phyloP scores from a whole-genome alignment of 2,797 vertebrate genomes.

The Thalassophryne amazonica region DNA sequence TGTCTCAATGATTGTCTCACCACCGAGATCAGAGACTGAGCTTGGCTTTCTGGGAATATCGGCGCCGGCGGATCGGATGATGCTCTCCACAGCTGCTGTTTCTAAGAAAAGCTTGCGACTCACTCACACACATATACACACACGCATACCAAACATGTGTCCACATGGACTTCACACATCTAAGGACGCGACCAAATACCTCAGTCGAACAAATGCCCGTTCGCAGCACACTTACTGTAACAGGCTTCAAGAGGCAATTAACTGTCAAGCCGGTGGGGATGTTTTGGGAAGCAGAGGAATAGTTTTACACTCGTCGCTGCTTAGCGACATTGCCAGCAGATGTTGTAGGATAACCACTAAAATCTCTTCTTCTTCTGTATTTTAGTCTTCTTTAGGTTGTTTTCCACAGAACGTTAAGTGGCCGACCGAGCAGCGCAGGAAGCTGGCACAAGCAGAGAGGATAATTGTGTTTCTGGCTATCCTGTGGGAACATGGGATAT shows the following conservation, averaged over 20 bases:
- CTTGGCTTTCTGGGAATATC: constrained; percentile 73
- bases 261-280: constrained; percentile 27
- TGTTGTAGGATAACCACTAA: constrained; percentile 31
- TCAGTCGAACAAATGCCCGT: constrained; percentile 4
- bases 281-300: constrained; percentile 21
- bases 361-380: constrained; percentile 21
- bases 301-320: constrained; percentile 29
- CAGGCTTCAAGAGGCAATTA: constrained; percentile 40
- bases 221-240: constrained; percentile 34
- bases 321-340: constrained; percentile 53
- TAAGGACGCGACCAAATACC: constrained; percentile 35
- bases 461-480: constrained; percentile 67
- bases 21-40: constrained; percentile 60
- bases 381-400: constrained; percentile 43
- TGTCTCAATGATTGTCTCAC: constrained; percentile 48
- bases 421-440: constrained; percentile 28
- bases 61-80: constrained; percentile 61
- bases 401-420: constrained; percentile 42
- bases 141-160: constrained; percentile 14
- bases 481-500: constrained; percentile 90
- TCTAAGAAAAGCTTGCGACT: constrained; percentile 76
- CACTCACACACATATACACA: constrained; percentile 12
- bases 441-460: constrained; percentile 46
- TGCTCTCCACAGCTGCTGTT: constrained; percentile 73
- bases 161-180: constrained; percentile 16